A percentile compares a stretch with the other conserved stretches of the same genome.
Evolutionary conservation across 2,888 invertebrate species (phyloP).

Genomic region (Himalopsyche kuldschensis): DNA sequence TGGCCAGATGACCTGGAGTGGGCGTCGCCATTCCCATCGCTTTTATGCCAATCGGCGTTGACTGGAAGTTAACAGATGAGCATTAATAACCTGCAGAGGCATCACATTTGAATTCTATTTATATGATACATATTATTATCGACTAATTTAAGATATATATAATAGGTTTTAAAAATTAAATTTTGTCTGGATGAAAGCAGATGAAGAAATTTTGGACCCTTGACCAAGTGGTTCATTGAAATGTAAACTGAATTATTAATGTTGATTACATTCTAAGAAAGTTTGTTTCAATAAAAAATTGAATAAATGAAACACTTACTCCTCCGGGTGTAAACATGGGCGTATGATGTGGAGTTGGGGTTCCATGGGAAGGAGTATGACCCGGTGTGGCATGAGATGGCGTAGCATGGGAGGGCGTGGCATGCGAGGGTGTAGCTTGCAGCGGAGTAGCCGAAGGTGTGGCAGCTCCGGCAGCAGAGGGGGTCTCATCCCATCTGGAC

Average conservation of each 20-base stretch:
- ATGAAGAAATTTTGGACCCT: no score
- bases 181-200: no score
- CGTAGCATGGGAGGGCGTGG: constrained; percentile 74
- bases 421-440: constrained; percentile 71
- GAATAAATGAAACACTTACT: constrained; percentile 47
- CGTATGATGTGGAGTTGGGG: constrained; percentile 59
- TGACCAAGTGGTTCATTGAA: no score
- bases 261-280: background rate
- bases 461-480: constrained; percentile 74
- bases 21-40: constrained; percentile 99
- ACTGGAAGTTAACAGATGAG: constrained; percentile 43
- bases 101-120: constrained; percentile 17
- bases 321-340: constrained; percentile 80
- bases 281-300: background rate
- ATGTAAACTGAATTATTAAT: background rate
- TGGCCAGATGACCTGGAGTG: constrained; percentile 91
- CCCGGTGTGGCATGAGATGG: constrained; percentile 66
- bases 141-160: background rate
- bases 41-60: constrained; percentile 87
- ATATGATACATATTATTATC: background rate
- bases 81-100: background rate
- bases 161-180: no score
- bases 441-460: constrained; percentile 72
- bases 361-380: constrained; percentile 57
- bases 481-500: constrained; percentile 99